A percentile compares a stretch with the other conserved stretches of the same genome.
Conservation (phyloP, 2,888 invertebrate species). For the Caenorhabditis sp. region DNA sequence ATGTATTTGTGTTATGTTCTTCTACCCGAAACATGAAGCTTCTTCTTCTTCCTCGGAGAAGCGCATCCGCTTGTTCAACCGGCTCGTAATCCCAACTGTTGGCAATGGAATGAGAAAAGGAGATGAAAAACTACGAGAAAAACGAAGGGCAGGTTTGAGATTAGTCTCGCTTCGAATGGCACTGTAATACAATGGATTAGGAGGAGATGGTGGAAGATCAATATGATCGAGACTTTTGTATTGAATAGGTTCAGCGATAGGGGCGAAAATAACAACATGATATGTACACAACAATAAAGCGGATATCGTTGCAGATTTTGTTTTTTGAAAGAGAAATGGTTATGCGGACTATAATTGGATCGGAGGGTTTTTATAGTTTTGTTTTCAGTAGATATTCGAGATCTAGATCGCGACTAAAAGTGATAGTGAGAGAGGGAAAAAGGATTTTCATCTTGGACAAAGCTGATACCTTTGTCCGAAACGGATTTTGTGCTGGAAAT, state of each 20-base stretch:
- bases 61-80: slow-evolving; percentile 61
- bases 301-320: slow-evolving; percentile 3
- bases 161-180: slow-evolving; percentile 56
- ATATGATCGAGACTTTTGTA: background rate
- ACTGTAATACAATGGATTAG: slow-evolving; percentile 35
- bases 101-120: slow-evolving; percentile 26
- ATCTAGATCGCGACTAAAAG: too few relatives aligned
- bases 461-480: too few relatives aligned
- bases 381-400: too few relatives aligned
- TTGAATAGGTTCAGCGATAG: background rate
- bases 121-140: slow-evolving; percentile 26
- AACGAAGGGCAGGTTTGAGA: slow-evolving; percentile 32
- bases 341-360: background rate
- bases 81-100: slow-evolving; percentile 62
- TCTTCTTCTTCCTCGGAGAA: slow-evolving; percentile 3
- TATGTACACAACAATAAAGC: background rate
- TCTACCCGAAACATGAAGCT: slow-evolving; percentile 49
- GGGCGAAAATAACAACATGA: background rate
- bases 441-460: too few relatives aligned
- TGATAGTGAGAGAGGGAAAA: too few relatives aligned
- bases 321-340: background rate
- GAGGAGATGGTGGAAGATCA: background rate
- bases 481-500: too few relatives aligned
- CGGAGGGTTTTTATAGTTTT: too few relatives aligned
- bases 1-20: slow-evolving; percentile 57